Conservation (phyloP, 2,113 vertebrate species). For the Ia io region DNA sequence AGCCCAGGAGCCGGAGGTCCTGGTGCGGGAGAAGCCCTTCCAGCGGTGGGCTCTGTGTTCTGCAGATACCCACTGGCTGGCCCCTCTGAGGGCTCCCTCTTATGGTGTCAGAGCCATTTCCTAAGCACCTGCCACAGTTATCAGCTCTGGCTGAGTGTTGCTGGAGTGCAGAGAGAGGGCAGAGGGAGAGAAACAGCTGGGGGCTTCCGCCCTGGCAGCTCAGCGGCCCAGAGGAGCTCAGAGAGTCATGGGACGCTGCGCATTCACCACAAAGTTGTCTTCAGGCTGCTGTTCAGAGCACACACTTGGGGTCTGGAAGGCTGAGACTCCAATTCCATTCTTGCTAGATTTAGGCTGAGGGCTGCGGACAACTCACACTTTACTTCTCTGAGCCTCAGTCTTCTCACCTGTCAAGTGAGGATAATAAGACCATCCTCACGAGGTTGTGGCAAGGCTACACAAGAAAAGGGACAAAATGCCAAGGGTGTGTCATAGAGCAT, state of each 20-base stretch:
- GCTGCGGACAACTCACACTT: not conserved
- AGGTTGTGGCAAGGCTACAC: not conserved
- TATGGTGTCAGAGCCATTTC: conserved; percentile 35
- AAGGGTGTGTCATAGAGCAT: not conserved
- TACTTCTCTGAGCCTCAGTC: not conserved
- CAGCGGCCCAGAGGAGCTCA: not conserved
- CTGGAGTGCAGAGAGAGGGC: conserved; percentile 14
- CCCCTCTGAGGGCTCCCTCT: not conserved
- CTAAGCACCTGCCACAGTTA: not conserved
- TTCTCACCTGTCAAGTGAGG: not conserved
- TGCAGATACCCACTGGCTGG: not conserved
- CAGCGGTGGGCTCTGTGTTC: not conserved
- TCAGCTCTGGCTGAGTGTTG: not conserved
- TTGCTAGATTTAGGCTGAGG: not conserved
- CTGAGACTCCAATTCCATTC: not conserved
- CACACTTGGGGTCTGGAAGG: not conserved
- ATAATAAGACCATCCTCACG: not conserved
- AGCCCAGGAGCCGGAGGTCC: not conserved
- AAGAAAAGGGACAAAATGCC: not conserved
- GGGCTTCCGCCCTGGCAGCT: not conserved
- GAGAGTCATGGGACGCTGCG: not conserved
- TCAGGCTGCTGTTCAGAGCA: not conserved
- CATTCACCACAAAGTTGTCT: fast-evolving
- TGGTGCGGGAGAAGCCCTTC: not conserved
- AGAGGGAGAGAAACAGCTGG: not conserved